phyloP scores from a whole-genome alignment of 2,113 vertebrate species.

The Ammodytes marinus region DNA sequence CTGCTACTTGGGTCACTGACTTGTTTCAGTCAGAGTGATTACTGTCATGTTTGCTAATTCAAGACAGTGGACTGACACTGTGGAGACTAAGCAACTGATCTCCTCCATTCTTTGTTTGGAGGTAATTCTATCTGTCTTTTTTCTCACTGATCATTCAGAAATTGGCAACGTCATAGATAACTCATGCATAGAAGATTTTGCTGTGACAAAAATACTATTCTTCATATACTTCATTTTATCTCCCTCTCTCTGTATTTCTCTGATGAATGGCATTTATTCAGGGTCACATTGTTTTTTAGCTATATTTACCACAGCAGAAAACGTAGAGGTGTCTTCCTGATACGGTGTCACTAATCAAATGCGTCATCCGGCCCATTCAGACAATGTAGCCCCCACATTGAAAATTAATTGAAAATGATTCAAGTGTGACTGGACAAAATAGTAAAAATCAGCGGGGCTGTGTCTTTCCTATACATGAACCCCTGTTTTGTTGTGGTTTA shows the following conservation, averaged over 20 bases:
- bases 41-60: neutral
- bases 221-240: neutral
- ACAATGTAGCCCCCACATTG: neutral
- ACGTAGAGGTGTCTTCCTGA: neutral
- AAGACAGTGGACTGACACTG: neutral
- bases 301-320: neutral
- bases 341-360: neutral
- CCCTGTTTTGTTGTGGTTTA: too few relatives aligned
- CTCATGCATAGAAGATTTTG: neutral
- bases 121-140: neutral
- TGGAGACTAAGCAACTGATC: neutral
- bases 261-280: neutral
- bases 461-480: neutral
- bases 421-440: slow-evolving; percentile 10
- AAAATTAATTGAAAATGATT: neutral
- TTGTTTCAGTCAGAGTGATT: neutral
- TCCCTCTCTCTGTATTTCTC: neutral
- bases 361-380: neutral
- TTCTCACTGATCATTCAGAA: too few relatives aligned
- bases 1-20: neutral
- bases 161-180: neutral
- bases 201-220: too few relatives aligned
- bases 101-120: neutral
- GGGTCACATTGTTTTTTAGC: neutral
- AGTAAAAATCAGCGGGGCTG: neutral